Evolutionary conservation across 1,140 invertebrate genomes (phyloP).

Genomic region (Drosophila watanabei): DNA sequence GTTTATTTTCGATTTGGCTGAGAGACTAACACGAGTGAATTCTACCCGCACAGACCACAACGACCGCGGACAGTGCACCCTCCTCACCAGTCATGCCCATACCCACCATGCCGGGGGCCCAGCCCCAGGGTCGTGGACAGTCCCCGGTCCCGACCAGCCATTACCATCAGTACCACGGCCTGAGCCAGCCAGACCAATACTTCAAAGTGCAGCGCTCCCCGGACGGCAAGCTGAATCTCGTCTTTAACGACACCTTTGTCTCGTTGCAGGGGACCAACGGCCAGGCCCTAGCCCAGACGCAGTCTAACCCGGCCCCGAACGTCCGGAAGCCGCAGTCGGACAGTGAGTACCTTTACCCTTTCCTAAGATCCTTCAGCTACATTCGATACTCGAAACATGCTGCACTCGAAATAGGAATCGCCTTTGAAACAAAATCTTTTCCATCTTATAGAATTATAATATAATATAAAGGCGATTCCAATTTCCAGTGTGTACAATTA

Average conservation of each 20-base stretch:
- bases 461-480: not conserved
- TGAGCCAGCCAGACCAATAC: conserved; percentile 68
- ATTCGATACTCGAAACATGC: conserved; percentile 39
- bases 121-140: conserved; percentile 12
- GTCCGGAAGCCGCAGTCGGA: conserved; percentile 20
- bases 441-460: not conserved
- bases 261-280: conserved; percentile 61
- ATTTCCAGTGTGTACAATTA: conserved; percentile 44
- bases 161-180: conserved; percentile 75
- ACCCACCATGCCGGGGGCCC: conserved; percentile 48
- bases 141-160: conserved; percentile 48
- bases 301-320: not conserved
- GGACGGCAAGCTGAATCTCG: conserved; percentile 83
- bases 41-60: conserved; percentile 76
- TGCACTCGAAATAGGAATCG: conserved; percentile 2
- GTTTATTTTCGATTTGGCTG: conserved; percentile 27
- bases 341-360: conserved; percentile 48
- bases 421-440: not conserved
- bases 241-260: conserved; percentile 80
- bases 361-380: conserved; percentile 15
- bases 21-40: conserved; percentile 60
- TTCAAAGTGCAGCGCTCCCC: conserved; percentile 85
- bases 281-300: conserved; percentile 8
- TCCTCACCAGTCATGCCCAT: conserved; percentile 72
- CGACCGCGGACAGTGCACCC: conserved; percentile 71